Evolutionary conservation across 2,797 vertebrate genomes (phyloP).

Genomic region (Scleropages formosus): DNA sequence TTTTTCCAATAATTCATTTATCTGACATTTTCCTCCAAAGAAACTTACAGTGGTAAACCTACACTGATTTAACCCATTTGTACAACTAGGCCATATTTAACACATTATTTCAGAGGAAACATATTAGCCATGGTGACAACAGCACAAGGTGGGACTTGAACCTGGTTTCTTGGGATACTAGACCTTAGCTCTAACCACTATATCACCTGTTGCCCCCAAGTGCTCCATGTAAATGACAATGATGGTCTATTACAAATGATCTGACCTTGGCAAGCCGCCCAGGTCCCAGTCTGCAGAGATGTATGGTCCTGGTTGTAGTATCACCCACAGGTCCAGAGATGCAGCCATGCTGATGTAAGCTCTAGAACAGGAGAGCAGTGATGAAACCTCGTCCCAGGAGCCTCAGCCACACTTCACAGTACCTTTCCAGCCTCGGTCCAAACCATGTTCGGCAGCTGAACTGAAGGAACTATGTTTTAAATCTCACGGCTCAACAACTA

Average conservation of each 20-base stretch:
- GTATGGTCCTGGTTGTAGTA: conserved; percentile 86
- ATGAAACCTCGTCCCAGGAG: not conserved
- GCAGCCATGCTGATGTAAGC: conserved; percentile 79
- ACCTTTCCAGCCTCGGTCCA: not conserved
- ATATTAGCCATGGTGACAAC: too few species aligned
- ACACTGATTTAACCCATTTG: too few species aligned
- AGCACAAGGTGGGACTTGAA: too few species aligned
- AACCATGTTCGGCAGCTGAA: conserved; percentile 18
- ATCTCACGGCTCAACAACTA: not conserved
- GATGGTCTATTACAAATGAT: not conserved
- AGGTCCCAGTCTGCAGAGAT: conserved; percentile 71
- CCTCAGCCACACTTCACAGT: conserved; percentile 24
- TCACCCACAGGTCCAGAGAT: conserved; percentile 87
- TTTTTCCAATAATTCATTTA: too few species aligned
- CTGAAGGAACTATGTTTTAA: conserved; percentile 30
- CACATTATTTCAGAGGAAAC: too few species aligned
- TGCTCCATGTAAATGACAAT: not conserved
- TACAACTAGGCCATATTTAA: too few species aligned
- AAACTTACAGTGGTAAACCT: too few species aligned
- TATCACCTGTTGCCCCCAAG: too few species aligned
- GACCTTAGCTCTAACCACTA: too few species aligned
- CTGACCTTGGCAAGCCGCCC: conserved; percentile 88
- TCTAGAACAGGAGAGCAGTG: conserved; percentile 58
- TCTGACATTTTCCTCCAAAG: too few species aligned
- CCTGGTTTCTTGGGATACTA: not conserved